Base-by-base conservation (phyloP, 2,113 vertebrate species). In the Pica pica region DNA sequence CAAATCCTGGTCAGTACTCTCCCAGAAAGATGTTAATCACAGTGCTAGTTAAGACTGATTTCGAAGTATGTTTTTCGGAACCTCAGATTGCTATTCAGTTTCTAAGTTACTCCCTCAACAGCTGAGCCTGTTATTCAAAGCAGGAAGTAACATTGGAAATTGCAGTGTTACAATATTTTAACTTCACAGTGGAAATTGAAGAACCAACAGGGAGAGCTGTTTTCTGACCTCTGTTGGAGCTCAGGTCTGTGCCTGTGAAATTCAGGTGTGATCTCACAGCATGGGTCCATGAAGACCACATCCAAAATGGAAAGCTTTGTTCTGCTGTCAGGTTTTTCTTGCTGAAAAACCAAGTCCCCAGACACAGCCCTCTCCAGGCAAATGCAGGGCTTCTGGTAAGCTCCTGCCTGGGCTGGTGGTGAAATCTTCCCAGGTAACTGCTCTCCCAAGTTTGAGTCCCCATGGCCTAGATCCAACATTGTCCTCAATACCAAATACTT, bases 351-450 rank as follows among this genome's bases (percentile, higher is more conserved):
- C 46, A 37, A 22, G 55, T 8, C 18, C 28, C 20, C 39, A 52
- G 39, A 20, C 31, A 33, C 42, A 79, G 24, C 39, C 17, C 23
- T 24, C 37, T 67, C 41, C 46, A 73, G 59, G 39, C 10, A 82
- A 68, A 60, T 8, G 8, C 19, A 67, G 31, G 27, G 13, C 12
- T 33, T 28, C 33, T 60, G 30, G 35, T 39, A 60, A 78, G 14
- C 31, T 64, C 23, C 49, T 19, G 28, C 13, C 4, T 12, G 1
- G 2, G 3, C 1, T 61, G 13, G 0, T 14, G 6, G 23, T 8
- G 3, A 21, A 39, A 42, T 16, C 33, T 83, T 64, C 28, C 57
- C 41, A 56, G 49, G 23, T 13, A 76, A 60, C 27, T 78, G 13
- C 11, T 46, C 27, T 60, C 53, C 27, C 41, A 21, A 4, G 8